These are phyloP conservation scores for Drosophila lacteicornis DNA, from an alignment of 1,140 invertebrate genomes.

Conservation along the genomic window DNA sequence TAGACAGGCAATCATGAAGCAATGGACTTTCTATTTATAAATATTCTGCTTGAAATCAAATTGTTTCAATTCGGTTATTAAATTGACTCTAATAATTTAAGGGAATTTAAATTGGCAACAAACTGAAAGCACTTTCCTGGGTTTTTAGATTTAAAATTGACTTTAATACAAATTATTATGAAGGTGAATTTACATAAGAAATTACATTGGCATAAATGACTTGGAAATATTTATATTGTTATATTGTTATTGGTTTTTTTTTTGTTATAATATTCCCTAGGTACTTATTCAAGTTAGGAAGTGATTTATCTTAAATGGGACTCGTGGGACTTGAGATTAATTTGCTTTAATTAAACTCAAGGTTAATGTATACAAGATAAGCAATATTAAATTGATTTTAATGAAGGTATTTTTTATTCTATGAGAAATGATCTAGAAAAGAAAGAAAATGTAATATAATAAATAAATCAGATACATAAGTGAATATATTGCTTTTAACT, in stretches of 20 bases:
- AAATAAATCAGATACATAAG: too few relatives aligned
- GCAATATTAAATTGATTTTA: background rate
- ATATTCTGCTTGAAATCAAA: background rate
- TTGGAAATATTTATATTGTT: slow-evolving; percentile 1
- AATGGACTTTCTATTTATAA: background rate
- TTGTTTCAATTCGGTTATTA: background rate
- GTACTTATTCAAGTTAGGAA: background rate
- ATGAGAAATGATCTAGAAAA: too few relatives aligned
- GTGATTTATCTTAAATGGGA: background rate
- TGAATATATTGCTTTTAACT: background rate
- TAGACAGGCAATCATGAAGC: background rate
- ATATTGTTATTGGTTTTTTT: too few relatives aligned
- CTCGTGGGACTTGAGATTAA: background rate
- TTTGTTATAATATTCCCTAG: background rate
- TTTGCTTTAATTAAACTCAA: background rate
- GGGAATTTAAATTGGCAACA: background rate
- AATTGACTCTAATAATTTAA: background rate
- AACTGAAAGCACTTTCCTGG: background rate
- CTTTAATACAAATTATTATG: background rate
- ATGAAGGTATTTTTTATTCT: background rate
- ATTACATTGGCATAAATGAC: background rate
- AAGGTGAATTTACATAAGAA: background rate
- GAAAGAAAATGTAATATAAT: background rate
- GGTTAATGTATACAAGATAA: background rate
- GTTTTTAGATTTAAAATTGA: too few relatives aligned